Evolutionary conservation across 2,797 vertebrate genomes (phyloP).

Genomic region (Prionace glauca): DNA sequence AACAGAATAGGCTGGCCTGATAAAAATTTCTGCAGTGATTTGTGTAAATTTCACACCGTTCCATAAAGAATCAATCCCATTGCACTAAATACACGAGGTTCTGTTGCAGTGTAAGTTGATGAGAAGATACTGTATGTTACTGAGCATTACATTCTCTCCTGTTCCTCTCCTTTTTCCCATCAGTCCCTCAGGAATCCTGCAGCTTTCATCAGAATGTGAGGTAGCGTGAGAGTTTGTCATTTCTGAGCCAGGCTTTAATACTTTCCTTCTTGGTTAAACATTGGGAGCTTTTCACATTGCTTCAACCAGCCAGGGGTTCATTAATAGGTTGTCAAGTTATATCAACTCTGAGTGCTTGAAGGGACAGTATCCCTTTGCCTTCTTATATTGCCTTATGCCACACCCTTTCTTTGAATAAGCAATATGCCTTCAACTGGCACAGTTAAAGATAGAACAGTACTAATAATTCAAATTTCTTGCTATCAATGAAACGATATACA

Average conservation of each 20-base stretch:
- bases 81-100: background rate
- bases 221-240: background rate
- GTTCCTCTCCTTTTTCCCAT: background rate
- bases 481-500: background rate
- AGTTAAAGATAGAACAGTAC: background rate
- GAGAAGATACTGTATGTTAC: background rate
- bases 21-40: background rate
- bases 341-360: background rate
- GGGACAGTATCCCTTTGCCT: conserved; percentile 14
- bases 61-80: background rate
- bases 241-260: conserved; percentile 17
- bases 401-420: background rate
- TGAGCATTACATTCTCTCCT: background rate
- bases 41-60: background rate
- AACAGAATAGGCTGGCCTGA: background rate
- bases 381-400: background rate
- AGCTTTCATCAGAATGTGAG: background rate
- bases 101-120: background rate
- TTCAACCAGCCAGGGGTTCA: conserved; percentile 7
- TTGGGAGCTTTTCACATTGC: background rate
- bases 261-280: conserved; percentile 29
- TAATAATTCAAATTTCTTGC: background rate
- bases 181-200: background rate
- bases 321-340: conserved; percentile 12
- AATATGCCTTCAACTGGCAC: background rate